Conservation (phyloP, 2,113 vertebrate genomes). For the Pelecanoides urinatrix region DNA sequence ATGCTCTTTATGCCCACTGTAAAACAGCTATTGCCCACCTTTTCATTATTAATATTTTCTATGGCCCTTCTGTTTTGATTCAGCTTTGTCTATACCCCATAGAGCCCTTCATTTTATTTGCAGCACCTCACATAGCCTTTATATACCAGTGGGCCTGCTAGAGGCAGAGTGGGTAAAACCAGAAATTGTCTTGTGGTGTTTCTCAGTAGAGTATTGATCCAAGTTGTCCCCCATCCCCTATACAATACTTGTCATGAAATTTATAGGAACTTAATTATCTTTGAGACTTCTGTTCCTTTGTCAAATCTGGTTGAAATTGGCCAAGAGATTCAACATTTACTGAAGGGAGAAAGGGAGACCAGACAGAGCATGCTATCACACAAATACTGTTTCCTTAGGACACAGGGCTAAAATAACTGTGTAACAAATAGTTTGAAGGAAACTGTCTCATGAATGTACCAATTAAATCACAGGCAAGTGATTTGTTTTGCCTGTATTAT, state of each 20-base stretch:
- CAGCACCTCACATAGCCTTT: background rate
- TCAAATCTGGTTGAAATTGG: background rate
- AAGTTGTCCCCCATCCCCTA: background rate
- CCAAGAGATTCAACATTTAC: background rate
- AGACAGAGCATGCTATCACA: background rate
- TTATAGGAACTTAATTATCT: background rate
- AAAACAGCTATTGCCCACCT: background rate
- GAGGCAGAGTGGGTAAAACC: background rate
- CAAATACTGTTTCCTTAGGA: background rate
- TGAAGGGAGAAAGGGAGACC: background rate
- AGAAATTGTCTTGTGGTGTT: background rate
- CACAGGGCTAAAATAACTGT: background rate
- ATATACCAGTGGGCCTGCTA: background rate
- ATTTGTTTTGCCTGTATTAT: slow-evolving; percentile 30
- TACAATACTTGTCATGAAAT: background rate
- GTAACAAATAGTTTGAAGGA: background rate
- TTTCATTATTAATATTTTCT: background rate
- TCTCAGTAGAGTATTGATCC: background rate
- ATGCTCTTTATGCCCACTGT: background rate
- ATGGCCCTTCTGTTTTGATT: too few relatives aligned
- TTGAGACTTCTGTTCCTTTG: background rate
- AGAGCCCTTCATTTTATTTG: background rate
- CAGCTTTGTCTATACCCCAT: background rate
- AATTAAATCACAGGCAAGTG: slow-evolving; percentile 1
- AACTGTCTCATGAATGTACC: background rate